Evolutionary conservation across 2,888 invertebrate genomes (phyloP).

Genomic region (Leptopilina myrica): DNA sequence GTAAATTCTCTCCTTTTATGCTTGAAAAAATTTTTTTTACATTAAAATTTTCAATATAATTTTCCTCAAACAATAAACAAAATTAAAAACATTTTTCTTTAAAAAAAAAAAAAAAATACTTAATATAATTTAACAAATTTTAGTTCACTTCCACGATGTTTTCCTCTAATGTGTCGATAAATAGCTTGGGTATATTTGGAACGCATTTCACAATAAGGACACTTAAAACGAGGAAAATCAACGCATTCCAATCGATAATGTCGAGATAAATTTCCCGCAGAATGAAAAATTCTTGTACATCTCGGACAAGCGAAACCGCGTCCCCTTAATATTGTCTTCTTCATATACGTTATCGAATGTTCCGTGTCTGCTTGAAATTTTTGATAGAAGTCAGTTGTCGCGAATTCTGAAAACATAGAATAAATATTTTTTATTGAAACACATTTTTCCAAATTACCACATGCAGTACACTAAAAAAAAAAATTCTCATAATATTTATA

Average conservation of each 20-base stretch:
- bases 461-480: constrained; percentile 11
- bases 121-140: constrained; percentile 65
- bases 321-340: constrained; percentile 35
- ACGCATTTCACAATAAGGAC: constrained; percentile 71
- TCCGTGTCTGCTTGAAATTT: constrained; percentile 5
- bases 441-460: neutral
- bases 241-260: constrained; percentile 68
- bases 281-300: constrained; percentile 64
- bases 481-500: neutral
- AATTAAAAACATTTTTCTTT: too few species aligned
- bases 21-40: too few species aligned
- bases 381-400: neutral
- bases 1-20: too few species aligned
- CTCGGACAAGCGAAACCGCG: constrained; percentile 65
- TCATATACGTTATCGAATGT: constrained; percentile 5
- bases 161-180: constrained; percentile 66
- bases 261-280: constrained; percentile 64
- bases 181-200: constrained; percentile 64
- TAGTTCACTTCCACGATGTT: constrained; percentile 60
- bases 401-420: constrained; percentile 33
- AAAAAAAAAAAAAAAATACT: too few species aligned
- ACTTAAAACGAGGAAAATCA: constrained; percentile 67
- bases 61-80: too few species aligned
- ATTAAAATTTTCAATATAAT: too few species aligned
- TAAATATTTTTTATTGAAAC: constrained; percentile 4